Base-by-base conservation (phyloP, 2,888 invertebrate species). In the Papilio protenor region DNA sequence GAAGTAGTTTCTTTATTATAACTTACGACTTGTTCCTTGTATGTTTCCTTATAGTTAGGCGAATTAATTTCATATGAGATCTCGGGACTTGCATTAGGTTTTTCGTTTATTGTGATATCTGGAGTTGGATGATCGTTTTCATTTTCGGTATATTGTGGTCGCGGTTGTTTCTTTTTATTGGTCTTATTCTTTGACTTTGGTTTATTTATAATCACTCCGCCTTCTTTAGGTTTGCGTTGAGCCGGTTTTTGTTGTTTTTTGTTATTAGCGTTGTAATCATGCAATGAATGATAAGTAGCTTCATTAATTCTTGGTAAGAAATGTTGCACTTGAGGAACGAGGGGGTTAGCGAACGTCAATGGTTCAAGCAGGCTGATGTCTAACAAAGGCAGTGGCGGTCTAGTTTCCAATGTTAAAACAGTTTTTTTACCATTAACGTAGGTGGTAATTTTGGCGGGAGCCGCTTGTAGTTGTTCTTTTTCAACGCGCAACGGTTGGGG, bases 261-360 rank as follows among this genome's bases (percentile, higher is more conserved):
- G 79, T 90, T 90, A 16, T 80, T 83, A 45, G 87, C 85, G 14
- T 89, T 85, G 18, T 83, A 80, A 66, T 87, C 82, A 8, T 90
- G 90, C 18, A 92, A 83, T 80, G 88, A 91, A 55, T 88, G 86
- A 80, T 93, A 93, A 1, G 88, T 92, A 10, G 90, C 91, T 59
- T 89, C 84, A 77, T 85, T 87, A 77, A 94, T 91, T 85, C 89
- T 89, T 12, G 95, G 95, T 72, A 95, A 87, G 82, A 88, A 94
- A 81, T 94, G 94, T 85, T 95, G 95, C 59, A 94, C 89, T 90
- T 94, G 95, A 14, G 94, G 92, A 21, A 94, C 95, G 47, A 95
- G 83, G 6, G 95, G 94, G 81, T 94, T 94, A 4, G 86, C 90
- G 81, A 95, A 95, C 11, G 90, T 91, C 79, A 95, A 84, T 6